Evolutionary conservation across 2,797 vertebrate genomes (phyloP), one percentile per base, ranked within the genome.

Genomic region (Hydrocynus forskahlii): DNA sequence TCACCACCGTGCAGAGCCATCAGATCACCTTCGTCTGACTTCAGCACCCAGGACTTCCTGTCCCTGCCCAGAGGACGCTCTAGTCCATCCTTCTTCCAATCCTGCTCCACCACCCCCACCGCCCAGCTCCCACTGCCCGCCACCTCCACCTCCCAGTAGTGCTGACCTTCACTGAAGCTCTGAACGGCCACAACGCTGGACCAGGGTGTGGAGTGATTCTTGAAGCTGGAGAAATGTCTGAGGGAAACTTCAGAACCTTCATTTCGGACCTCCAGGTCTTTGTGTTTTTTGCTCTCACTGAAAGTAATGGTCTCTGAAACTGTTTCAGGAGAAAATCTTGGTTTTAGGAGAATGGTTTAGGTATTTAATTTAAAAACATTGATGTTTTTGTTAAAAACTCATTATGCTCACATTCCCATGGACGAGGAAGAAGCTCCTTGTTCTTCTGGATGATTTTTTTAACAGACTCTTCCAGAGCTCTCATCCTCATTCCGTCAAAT

Each of bases 61-160:
- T 83, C 66, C 10, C 70, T n/a, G 9, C 76, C 52, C 3, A 75
- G 59, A 17, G 10, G 13, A 5, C 17, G 19, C 5, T 17, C 16
- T 1, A 50, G 48, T 23, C 40, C n/a, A 16, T 69, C 40, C 54
- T 60, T 68, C 43, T 9, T 5, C 52, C n/a, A 70, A 23, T 21
- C 35, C 19, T 62, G 0, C 50, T 79, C 76, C 21, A 79, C 79
- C 13, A 86, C 60, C 4, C 85, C 87, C 6, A 86, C 83, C 0
- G 59, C 62, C 87, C 87, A 88, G 57, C 23, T 63, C 60, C 68
- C 14, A 29, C 60, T 79, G 70, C 48, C 74, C 66, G 38, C 66
- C 21, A 85, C 81, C 13, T 74, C 57, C 69, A 88, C 83, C 40
- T 88, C 87, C 87, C 87, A 88, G 79, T 88, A 88, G 67, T 88